Conservation (phyloP, 1,140 invertebrate species). For the Lepidostoma basale region DNA sequence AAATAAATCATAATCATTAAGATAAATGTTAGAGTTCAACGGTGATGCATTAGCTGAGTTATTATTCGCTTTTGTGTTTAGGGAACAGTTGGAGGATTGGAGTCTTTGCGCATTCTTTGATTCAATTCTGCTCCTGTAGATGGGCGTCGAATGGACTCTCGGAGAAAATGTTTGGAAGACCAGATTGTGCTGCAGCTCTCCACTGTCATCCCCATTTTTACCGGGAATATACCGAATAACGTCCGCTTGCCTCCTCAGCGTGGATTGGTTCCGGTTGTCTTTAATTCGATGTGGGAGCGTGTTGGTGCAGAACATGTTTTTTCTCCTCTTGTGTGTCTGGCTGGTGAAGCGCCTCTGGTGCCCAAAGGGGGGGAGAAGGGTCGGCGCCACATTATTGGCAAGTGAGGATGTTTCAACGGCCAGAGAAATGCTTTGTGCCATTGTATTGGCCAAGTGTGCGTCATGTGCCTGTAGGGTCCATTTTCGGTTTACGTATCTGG, state of each 20-base stretch:
- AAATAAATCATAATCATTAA: constrained; percentile 38
- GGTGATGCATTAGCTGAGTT: constrained; percentile 7
- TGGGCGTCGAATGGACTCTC: constrained; percentile 57
- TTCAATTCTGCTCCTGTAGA: constrained; percentile 37
- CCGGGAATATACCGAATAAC: constrained; percentile 43
- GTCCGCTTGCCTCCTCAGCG: constrained; percentile 41
- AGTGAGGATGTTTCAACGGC: constrained; percentile 18
- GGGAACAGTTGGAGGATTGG: constrained; percentile 7
- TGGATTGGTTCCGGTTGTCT: constrained; percentile 25
- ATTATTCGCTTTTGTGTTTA: constrained; percentile 12
- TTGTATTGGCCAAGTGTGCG: not conserved
- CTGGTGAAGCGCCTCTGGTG: constrained; percentile 35
- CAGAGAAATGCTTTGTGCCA: constrained; percentile 31
- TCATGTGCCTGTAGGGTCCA: constrained; percentile 13
- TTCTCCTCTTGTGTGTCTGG: constrained; percentile 37
- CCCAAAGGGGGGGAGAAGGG: constrained; percentile 25
- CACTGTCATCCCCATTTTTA: constrained; percentile 15
- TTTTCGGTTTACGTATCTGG: constrained; percentile 12
- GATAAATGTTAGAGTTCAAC: constrained; percentile 20
- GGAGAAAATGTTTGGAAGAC: constrained; percentile 47
- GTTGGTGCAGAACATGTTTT: constrained; percentile 38
- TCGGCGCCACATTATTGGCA: constrained; percentile 21
- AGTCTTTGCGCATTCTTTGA: constrained; percentile 17
- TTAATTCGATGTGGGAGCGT: constrained; percentile 39
- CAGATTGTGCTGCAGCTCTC: constrained; percentile 27